phyloP scores from a whole-genome alignment of 2,113 vertebrate species.

The Talpa occidentalis region DNA sequence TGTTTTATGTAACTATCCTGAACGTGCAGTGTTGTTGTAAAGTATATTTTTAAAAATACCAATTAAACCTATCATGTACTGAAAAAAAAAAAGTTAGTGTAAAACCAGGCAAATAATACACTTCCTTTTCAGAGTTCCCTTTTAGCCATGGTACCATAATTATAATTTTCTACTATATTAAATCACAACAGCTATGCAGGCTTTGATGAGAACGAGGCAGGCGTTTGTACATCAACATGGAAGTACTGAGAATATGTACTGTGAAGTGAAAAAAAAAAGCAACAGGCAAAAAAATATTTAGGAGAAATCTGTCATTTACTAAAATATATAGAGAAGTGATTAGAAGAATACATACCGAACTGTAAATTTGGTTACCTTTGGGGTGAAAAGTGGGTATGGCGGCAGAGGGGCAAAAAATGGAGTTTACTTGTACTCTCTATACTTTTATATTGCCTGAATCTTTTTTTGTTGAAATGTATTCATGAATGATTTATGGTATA shows the following conservation, averaged over 20 bases:
- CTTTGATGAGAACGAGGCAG: background rate
- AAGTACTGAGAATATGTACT: background rate
- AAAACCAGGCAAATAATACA: background rate
- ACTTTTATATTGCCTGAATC: background rate
- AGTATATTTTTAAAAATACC: background rate
- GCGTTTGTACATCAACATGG: too few species aligned
- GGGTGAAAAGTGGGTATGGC: background rate
- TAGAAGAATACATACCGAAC: background rate
- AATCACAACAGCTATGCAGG: background rate
- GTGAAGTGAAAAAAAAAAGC: background rate
- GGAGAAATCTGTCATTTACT: background rate
- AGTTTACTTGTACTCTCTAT: background rate
- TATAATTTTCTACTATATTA: background rate
- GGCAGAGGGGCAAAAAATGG: background rate
- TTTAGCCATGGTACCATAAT: background rate
- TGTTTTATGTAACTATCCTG: background rate
- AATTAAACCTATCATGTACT: background rate
- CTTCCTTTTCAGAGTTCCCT: constrained; percentile 23
- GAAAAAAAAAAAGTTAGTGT: background rate
- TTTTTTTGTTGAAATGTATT: constrained; percentile 37
- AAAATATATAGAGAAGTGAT: background rate
- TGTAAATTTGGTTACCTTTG: background rate
- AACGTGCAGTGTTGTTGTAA: background rate
- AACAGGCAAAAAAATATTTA: background rate
- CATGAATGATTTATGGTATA: constrained; percentile 33